Evolutionary conservation across 64 coral and sea anemone genomes (phyloP), one percentile per base, ranked within the genome.

Genomic region (Anthopleura sola): DNA sequence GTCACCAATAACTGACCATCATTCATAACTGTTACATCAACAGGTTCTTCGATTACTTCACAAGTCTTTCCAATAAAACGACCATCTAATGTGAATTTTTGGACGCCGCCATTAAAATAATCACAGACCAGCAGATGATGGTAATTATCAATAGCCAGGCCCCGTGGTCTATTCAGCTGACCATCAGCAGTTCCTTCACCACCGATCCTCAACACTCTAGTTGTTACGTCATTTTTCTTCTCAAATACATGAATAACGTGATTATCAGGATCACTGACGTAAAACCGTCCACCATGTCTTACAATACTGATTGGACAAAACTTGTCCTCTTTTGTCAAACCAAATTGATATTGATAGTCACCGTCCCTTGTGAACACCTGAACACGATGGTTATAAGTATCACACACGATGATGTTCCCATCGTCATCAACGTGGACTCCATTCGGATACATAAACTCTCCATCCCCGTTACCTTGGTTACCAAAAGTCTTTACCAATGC

Each of bases 391-490:
- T 87, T 87, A 9, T 15, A 15, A 6, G 3, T 6, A 62, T 92
- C 90, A 49, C 34, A 56, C 20, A 92, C 90, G n/a, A 92, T 83
- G 38, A 92, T 88, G 64, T 64, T 75, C 29, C 85, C 79, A 23
- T 77, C 34, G 12, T 64, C 71, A 58, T 87, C 85, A 38, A 92
- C 76, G 51, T 57, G 55, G 13, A 92, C 79, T 14, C 68, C 90
- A 18, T 24, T 8, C 58, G 90, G 90, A 29, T 0, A 19, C 1
- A 39, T 28, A 50, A 92, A 92, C 26, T 88, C 60, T 71, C 86
- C 64, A 37, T 84, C n/a, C 6, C 64, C 79, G 23, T 24, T 47
- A 32, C 89, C 83, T 10, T 49, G 2, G 23, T 21, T 49, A 37
- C 78, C 90, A 75, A 92, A 75, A 12, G 16, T 29, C n/a, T 55